Conservation (phyloP, 2,797 vertebrate species). For the Crotalus adamanteus region DNA sequence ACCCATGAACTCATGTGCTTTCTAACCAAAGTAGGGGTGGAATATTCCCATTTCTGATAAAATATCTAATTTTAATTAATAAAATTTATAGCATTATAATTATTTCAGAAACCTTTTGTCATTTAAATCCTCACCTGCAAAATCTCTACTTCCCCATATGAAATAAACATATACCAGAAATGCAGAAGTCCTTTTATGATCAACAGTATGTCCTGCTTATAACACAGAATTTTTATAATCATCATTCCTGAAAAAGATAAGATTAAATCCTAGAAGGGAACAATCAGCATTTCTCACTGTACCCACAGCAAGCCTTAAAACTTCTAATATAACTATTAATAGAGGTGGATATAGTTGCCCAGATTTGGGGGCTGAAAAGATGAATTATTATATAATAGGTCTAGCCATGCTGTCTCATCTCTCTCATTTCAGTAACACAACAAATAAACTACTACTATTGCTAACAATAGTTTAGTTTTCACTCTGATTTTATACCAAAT, state of each 20-base stretch:
- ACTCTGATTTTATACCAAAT: not conserved
- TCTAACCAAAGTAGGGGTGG: constrained; percentile 10
- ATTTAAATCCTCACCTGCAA: constrained; percentile 36
- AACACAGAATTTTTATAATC: not conserved
- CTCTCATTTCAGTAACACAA: not conserved
- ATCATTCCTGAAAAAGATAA: constrained; percentile 11
- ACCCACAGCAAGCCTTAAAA: constrained; percentile 4
- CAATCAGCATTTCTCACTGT: constrained; percentile 7
- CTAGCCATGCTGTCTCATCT: not conserved
- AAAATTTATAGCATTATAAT: not conserved
- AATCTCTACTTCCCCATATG: constrained; percentile 28
- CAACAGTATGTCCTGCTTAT: not conserved
- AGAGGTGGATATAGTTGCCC: constrained; percentile 6
- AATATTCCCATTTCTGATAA: not conserved
- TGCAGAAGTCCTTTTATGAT: constrained; percentile 23
- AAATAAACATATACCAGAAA: constrained; percentile 38
- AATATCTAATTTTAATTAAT: not conserved
- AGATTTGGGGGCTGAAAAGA: not conserved
- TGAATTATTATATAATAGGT: not conserved
- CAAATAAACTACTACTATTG: constrained; percentile 34
- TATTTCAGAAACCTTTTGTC: constrained; percentile 20
- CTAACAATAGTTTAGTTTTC: constrained; percentile 19
- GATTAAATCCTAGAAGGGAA: not conserved
- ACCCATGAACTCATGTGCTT: constrained; percentile 28
- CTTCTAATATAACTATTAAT: constrained; percentile 15